phyloP scores from a whole-genome alignment of 2,888 invertebrate species.

The Xestia ashworthii region DNA sequence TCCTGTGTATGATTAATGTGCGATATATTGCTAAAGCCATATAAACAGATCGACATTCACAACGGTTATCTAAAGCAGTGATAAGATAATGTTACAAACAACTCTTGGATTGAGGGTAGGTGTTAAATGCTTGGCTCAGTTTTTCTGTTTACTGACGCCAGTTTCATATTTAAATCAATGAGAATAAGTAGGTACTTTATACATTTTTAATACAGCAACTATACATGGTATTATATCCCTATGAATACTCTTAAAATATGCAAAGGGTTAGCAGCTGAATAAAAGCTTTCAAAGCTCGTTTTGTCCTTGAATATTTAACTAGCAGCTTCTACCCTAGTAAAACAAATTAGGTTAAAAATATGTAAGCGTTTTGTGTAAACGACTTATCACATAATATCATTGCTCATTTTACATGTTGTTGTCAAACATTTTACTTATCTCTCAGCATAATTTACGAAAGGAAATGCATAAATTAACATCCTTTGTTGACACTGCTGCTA shows the following conservation, averaged over 20 bases:
- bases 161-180: background rate
- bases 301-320: constrained; percentile 27
- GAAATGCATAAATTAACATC: constrained; percentile 55
- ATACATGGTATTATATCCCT: background rate
- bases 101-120: constrained; percentile 49
- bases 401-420: constrained; percentile 36
- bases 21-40: constrained; percentile 29
- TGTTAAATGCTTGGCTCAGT: constrained; percentile 18
- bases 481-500: constrained; percentile 32
- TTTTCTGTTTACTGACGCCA: constrained; percentile 10
- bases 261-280: constrained; percentile 44
- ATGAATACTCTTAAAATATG: constrained; percentile 37
- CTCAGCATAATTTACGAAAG: constrained; percentile 43
- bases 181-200: background rate
- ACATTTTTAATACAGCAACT: background rate
- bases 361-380: background rate
- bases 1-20: constrained; percentile 20
- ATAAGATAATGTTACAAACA: constrained; percentile 57
- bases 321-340: background rate
- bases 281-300: constrained; percentile 18
- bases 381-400: constrained; percentile 8
- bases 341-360: background rate
- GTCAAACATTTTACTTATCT: constrained; percentile 53
- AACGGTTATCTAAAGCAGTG: constrained; percentile 54
- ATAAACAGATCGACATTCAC: constrained; percentile 41